A percentile compares a stretch with the other conserved stretches of the same genome.
Conservation (phyloP, 2,797 vertebrate genomes). For the Crocidura indochinensis region DNA sequence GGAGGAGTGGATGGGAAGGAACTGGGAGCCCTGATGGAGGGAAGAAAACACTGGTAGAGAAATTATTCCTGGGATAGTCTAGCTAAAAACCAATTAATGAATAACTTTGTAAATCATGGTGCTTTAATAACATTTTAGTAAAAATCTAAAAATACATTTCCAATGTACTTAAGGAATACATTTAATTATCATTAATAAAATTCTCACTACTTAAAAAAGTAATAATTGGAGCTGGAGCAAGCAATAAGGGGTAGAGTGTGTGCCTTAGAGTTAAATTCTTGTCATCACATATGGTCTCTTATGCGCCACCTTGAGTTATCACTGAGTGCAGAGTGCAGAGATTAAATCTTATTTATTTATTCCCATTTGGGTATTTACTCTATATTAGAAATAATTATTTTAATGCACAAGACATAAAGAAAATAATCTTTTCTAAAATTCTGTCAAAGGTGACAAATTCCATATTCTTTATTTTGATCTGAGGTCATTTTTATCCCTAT, state of each 20-base stretch:
- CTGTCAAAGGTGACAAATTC: neutral
- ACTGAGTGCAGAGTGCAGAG: too few species aligned
- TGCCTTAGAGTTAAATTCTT: too few species aligned
- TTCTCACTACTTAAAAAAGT: neutral
- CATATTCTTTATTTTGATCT: neutral
- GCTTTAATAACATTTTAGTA: neutral
- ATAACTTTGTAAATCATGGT: neutral
- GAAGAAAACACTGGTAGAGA: too few species aligned
- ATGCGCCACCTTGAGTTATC: too few species aligned
- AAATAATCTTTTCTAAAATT: neutral
- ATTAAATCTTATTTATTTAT: too few species aligned
- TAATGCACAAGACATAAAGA: neutral
- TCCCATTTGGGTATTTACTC: neutral
- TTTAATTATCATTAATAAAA: conserved; percentile 13
- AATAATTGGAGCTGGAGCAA: too few species aligned
- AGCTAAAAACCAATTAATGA: neutral
- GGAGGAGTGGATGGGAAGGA: too few species aligned
- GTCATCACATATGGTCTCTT: too few species aligned
- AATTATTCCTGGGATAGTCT: too few species aligned
- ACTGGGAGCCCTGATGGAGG: too few species aligned
- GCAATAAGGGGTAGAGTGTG: too few species aligned
- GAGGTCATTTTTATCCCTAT: neutral
- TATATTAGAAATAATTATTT: neutral
- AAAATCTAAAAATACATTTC: neutral
- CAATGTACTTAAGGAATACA: neutral